A percentile compares a stretch with the other conserved stretches of the same genome.
phyloP scores from a whole-genome alignment of 2,888 invertebrate species.

The Didymodactylos carnosus region DNA sequence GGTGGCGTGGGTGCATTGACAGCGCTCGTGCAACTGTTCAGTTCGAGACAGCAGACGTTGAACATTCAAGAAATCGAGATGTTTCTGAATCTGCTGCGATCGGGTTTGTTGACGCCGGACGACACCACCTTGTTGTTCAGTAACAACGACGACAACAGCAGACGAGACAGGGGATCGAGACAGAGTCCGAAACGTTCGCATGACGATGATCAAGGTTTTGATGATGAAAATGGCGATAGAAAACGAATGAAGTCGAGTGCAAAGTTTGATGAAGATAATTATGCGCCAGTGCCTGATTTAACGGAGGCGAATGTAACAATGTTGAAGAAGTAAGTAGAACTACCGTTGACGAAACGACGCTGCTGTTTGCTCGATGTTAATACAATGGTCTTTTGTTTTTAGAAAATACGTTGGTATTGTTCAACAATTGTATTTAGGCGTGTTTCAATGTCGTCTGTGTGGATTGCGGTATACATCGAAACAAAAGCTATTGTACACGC shows the following conservation, averaged over 20 bases:
- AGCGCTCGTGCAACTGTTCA: too few relatives aligned
- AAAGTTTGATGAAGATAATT: neutral
- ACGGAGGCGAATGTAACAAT: neutral
- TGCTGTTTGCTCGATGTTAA: too few relatives aligned
- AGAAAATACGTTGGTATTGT: conserved; percentile 38
- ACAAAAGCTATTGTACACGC: conserved; percentile 50
- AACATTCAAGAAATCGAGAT: too few relatives aligned
- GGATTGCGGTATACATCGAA: conserved; percentile 77
- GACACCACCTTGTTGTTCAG: too few relatives aligned
- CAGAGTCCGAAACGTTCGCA: neutral
- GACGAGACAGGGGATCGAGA: too few relatives aligned
- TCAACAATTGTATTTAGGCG: conserved; percentile 55
- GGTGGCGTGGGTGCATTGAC: too few relatives aligned
- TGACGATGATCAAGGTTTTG: neutral
- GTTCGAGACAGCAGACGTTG: too few relatives aligned
- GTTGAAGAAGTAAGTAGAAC: neutral
- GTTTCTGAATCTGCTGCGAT: too few relatives aligned
- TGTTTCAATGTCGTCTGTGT: conserved; percentile 77
- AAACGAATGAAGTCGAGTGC: neutral
- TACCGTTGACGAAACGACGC: too few relatives aligned
- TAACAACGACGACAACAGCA: neutral
- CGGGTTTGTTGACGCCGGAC: too few relatives aligned
- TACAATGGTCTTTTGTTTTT: neutral
- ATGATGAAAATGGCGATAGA: neutral
- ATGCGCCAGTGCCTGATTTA: neutral